Evolutionary conservation across 2,888 invertebrate species (phyloP), one percentile per base, ranked within the genome.

Genomic region (Ferrisia virgata): DNA sequence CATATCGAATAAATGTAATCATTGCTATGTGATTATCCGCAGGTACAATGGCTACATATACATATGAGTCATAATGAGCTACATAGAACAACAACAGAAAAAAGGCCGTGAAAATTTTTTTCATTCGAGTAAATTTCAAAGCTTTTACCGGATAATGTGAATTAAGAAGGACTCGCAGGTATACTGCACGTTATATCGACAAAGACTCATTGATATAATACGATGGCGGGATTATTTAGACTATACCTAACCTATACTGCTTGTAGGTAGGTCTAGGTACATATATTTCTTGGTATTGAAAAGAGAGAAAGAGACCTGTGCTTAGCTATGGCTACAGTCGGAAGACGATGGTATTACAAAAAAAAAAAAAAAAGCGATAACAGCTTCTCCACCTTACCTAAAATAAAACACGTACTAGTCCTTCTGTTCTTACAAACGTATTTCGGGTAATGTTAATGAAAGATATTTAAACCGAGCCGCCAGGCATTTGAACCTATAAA

Each of bases 371-470:
- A 33, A 31, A 33, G 36, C 72, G 72, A 72, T 72, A 72, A 33
- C 72, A 33, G 33, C 72, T 33, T 72, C 72, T 31, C 25, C 72
- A 15, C 64, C 64, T 64, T 13, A 28, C 13, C 64, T 64, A 28
- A 28, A 64, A 28, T 25, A 64, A 58, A 64, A 64, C 33, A 72
- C 33, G 72, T 64, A 72, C 72, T 72, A 72, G 72, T 72, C 72
- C 33, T 72, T 72, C 72, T 72, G 33, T 33, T 33, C 72, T 72
- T 28, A 13, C n/a, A n/a, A n/a, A 72, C 18, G 72, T 72, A 72
- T 72, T 72, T 72, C 72, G 72, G 72, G 33, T 72, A 72, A 72
- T 72, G 72, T 72, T 72, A 72, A 72, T 72, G 72, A 72, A 72
- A 72, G 64, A 64, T 64, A 64, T 64, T 64, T 64, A 64, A 64